Evolutionary conservation across 1,140 invertebrate genomes (phyloP), one percentile per base, ranked within the genome.

Genomic region (Drosophila cardini): DNA sequence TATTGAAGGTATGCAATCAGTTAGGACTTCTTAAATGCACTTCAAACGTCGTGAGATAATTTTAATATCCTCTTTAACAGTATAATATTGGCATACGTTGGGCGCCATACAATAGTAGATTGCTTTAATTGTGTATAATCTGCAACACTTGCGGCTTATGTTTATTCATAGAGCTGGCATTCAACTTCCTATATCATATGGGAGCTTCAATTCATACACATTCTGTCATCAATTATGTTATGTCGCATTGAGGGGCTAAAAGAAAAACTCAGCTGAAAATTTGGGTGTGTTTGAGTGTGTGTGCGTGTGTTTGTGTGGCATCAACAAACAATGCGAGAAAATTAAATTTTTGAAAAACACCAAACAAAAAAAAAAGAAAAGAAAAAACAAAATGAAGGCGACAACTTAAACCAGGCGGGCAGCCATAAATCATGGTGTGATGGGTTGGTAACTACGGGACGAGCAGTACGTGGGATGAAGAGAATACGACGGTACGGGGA

Each of bases 371-470:
- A 46, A 26, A 4, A 48, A 11, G 11, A 36, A 60, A 48, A 60
- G 26, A 57, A 34, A 30, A 46, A 48, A 45, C 43, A 57, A 53
- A 61, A 72, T 30, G 62, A 45, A 67, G 40, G 18, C 56, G 43
- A 76, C 65, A 74, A 82, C 70, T 82, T 82, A 74, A 78, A 75
- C 82, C 73, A 71, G 65, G 71, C 80, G 68, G 64, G 56, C 53
- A 69, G 79, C 79, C 65, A 81, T 81, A 81, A 81, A 81, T 81
- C 79, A 81, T 81, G 79, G 78, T 72, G 69, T 72, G 69, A 72
- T 65, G 42, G 52, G 62, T 56, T 65, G 50, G 16, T 45, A 48
- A 21, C 55, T 16, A 30, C 18, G 30, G 40, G 21, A 32, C 16
- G 42, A 0, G n/a, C 21, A 26, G 21, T 2, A 4, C 21, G 21